phyloP scores from a whole-genome alignment of 1,140 invertebrate species.

The Microplitis mediator region DNA sequence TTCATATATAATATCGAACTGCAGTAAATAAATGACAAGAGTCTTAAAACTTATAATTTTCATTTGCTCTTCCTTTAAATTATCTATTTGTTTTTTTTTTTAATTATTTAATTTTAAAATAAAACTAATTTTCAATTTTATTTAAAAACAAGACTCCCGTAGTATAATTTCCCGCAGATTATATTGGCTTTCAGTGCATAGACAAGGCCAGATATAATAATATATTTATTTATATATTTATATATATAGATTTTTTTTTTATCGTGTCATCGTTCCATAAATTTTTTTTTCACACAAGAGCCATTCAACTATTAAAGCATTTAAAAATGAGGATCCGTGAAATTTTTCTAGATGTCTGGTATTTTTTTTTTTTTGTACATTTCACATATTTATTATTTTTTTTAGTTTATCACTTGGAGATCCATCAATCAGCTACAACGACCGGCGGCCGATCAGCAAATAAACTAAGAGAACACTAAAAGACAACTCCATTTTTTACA shows the following conservation, averaged over 20 bases:
- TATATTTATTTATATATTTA: not conserved
- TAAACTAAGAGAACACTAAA: conserved; percentile 8
- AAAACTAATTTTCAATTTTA: not conserved
- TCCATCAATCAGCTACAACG: conserved; percentile 18
- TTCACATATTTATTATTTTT: not conserved
- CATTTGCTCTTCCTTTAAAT: not conserved
- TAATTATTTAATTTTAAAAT: not conserved
- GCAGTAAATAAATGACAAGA: conserved; percentile 3
- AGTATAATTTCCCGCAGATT: not conserved
- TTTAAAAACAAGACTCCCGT: not conserved
- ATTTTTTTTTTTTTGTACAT: conserved; percentile 14
- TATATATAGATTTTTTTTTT: not conserved
- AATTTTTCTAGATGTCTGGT: conserved; percentile 1
- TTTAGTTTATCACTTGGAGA: conserved; percentile 16
- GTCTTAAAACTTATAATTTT: not conserved
- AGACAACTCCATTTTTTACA: conserved; percentile 3
- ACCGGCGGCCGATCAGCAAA: conserved; percentile 2
- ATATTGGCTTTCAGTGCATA: conserved; percentile 11
- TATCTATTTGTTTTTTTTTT: not conserved
- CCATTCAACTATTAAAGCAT: conserved; percentile 22
- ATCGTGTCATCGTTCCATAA: not conserved
- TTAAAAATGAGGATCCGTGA: conserved; percentile 21
- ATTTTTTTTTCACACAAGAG: conserved; percentile 22
- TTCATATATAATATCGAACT: conserved; percentile 23
- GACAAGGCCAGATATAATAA: conserved; percentile 17